phyloP scores from a whole-genome alignment of 2,888 invertebrate genomes.

The Fragum sueziense region DNA sequence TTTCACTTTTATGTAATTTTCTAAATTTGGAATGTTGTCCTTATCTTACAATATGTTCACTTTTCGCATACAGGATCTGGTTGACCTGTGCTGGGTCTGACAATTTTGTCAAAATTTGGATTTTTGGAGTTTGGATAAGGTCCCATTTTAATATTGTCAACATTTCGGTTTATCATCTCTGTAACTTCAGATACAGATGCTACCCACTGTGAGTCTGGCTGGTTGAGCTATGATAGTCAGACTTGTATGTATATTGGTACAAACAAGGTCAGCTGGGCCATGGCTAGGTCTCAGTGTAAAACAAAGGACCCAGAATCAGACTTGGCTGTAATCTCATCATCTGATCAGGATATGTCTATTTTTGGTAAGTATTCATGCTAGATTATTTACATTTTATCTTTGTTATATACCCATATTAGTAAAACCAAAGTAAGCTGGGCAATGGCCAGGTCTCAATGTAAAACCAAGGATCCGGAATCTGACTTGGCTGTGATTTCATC shows the following conservation, averaged over 20 bases:
- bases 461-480: background rate
- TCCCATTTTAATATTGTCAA: too few relatives aligned
- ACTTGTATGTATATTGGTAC: background rate
- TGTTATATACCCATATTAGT: background rate
- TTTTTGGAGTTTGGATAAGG: too few relatives aligned
- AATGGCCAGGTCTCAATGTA: background rate
- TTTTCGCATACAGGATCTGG: too few relatives aligned
- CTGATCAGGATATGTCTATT: conserved; percentile 19
- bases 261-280: background rate
- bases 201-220: background rate
- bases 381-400: background rate
- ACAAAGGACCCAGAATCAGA: background rate
- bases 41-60: too few relatives aligned
- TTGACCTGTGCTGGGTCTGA: too few relatives aligned
- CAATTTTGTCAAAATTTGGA: too few relatives aligned
- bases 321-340: conserved; percentile 3
- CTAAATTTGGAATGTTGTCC: too few relatives aligned
- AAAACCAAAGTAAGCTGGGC: background rate
- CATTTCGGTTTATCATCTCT: background rate
- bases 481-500: conserved; percentile 14
- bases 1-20: too few relatives aligned
- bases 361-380: conserved; percentile 6
- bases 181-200: conserved; percentile 1
- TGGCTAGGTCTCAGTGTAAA: conserved; percentile 6
- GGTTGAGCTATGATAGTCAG: conserved; percentile 1